Base-by-base conservation (phyloP, 2,888 invertebrate species). In the Sinotaia quadrata region DNA sequence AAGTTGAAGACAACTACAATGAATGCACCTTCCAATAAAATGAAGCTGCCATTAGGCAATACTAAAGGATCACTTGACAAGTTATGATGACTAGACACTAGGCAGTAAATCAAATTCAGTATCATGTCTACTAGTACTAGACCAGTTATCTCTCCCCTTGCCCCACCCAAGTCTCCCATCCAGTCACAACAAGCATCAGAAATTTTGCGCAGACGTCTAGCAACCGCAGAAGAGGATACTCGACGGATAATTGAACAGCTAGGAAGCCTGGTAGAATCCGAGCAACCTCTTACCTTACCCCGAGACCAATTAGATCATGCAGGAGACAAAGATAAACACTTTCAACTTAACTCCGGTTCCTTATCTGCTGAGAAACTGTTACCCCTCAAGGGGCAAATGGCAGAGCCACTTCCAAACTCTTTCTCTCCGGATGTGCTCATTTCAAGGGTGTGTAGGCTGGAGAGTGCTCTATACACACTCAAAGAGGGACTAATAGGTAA, bases 401-500 rank as follows among this genome's bases (percentile, higher is more conserved):
- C 47, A 8, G 65, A 65, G 24, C 56, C 65, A 54, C 12, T 31
- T 29, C 65, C 33, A 10, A 65, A 56, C 44, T 41, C 65, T 34
- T 33, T 52, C 12, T 29, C 63, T 15, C 65, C 54, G 56, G 65
- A 65, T 33, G 56, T 27, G 31, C 56, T 65, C 33, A 65, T 65
- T 52, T 65, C 65, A 15, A 72, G 85, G 47, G 80, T 85, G 47
- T 85, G 85, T 74, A 80, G 79, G 71, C 78, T 77, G 51, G 85
- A 86, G 75, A 85, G 85, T 74, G 75, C 78, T 49, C 75, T 86
- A 31, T 83, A 84, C 68, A 84, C 79, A 34, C 68, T 85, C 57
- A 86, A 84, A 67, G 69, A 84, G 51, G 82, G 77, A 52, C 71
- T 85, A 34, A 56, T 56, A 0, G 56, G 56, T 21, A 33, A n/a